A percentile compares a stretch with the other conserved stretches of the same genome.
These are phyloP conservation scores for Hemicordylus capensis DNA, from an alignment of 2,113 vertebrate species.

Conservation along the genomic window DNA sequence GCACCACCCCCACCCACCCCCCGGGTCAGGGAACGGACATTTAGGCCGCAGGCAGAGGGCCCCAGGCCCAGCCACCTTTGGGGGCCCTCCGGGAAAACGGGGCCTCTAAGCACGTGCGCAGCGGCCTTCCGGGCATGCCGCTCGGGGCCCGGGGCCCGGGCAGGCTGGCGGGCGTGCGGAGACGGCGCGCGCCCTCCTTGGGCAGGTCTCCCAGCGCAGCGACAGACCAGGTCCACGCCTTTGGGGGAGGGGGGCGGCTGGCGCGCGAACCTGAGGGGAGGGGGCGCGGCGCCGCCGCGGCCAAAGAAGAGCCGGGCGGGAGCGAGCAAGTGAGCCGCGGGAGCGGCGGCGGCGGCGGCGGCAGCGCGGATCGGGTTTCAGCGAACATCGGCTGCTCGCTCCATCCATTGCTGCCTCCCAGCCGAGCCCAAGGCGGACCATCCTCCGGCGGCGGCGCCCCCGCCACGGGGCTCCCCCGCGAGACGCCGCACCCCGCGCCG, in stretches of 20 bases:
- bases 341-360: too few species aligned
- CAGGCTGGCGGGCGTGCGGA: too few species aligned
- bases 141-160: too few species aligned
- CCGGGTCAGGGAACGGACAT: too few species aligned
- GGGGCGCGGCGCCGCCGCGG: neutral
- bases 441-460: neutral
- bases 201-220: too few species aligned
- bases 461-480: neutral
- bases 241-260: neutral
- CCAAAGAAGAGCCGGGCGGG: neutral
- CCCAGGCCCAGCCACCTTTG: too few species aligned
- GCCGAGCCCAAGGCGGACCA: neutral
- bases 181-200: too few species aligned
- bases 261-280: neutral
- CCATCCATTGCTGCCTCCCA: neutral
- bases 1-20: too few species aligned
- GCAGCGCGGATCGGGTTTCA: slow-evolving; percentile 16
- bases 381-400: neutral
- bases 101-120: neutral
- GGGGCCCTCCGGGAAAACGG: neutral
- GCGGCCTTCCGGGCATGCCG: too few species aligned
- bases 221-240: too few species aligned
- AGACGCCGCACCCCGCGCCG: too few species aligned
- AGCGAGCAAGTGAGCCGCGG: neutral
- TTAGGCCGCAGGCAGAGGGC: too few species aligned